A percentile compares a stretch with the other conserved stretches of the same genome.
Evolutionary conservation across 2,888 invertebrate species (phyloP).

Genomic region (Onchidella celtica): DNA sequence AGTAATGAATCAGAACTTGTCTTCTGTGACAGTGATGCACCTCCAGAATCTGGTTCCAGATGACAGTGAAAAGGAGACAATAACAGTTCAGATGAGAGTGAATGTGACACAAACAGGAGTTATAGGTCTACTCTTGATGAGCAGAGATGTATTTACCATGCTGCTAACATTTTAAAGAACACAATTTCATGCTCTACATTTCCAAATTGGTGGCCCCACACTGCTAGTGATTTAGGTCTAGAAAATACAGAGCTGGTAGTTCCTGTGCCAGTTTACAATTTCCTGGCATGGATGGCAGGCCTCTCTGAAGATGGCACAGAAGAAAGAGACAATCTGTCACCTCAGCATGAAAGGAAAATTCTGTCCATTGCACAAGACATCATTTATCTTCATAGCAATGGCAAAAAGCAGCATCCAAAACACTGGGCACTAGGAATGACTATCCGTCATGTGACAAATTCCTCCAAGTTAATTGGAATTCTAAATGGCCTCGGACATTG

Average conservation of each 20-base stretch:
- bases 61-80: not conserved
- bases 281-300: not conserved
- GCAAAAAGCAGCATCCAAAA: not conserved
- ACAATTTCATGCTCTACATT: not conserved
- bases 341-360: not conserved
- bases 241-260: not conserved
- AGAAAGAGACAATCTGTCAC: not conserved
- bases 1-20: not conserved
- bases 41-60: not conserved
- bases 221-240: not conserved
- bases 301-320: not conserved
- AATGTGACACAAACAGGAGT: not conserved
- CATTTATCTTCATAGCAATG: not conserved
- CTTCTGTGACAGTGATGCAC: not conserved
- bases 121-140: not conserved
- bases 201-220: not conserved
- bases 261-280: not conserved
- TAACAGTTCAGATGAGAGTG: not conserved
- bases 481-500: slow-evolving; percentile 30
- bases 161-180: not conserved
- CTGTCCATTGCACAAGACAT: not conserved
- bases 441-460: not conserved
- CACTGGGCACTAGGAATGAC: not conserved
- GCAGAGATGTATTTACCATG: not conserved
- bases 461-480: not conserved